Conservation (phyloP, 2,113 vertebrate genomes). For the Stigmatopora argus region DNA sequence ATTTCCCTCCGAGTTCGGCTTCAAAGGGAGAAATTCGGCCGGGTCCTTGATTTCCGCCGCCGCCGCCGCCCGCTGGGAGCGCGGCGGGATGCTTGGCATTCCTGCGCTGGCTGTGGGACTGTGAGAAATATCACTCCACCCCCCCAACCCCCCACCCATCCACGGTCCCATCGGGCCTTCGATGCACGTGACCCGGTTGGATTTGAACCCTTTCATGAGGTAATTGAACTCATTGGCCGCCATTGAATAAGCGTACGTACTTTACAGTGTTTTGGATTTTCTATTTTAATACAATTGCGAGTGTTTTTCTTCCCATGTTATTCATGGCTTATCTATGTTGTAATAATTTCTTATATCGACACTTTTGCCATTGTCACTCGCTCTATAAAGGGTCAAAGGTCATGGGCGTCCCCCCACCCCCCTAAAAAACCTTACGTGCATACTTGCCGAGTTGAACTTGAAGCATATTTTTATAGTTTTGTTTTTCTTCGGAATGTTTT, state of each 20-base stretch:
- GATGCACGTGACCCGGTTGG: background rate
- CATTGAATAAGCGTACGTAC: no score
- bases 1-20: slow-evolving; percentile 7
- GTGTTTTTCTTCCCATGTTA: no score
- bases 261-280: no score
- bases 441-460: background rate
- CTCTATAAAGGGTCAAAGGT: no score
- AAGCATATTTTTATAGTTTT: background rate
- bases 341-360: no score
- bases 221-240: no score
- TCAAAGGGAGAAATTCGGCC: background rate
- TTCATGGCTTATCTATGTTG: no score
- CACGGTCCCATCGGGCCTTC: background rate
- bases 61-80: slow-evolving; percentile 49
- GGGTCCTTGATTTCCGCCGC: background rate
- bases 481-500: slow-evolving; percentile 1
- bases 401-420: no score
- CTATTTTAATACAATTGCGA: no score
- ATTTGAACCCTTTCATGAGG: no score
- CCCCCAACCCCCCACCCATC: background rate
- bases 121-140: slow-evolving; percentile 55
- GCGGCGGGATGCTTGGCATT: slow-evolving; percentile 62
- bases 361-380: no score
- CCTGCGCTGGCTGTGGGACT: slow-evolving; percentile 49
- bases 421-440: no score